These are phyloP conservation scores for Smutsia gigantea DNA, from an alignment of 2,797 vertebrate species.

Conservation along the genomic window DNA sequence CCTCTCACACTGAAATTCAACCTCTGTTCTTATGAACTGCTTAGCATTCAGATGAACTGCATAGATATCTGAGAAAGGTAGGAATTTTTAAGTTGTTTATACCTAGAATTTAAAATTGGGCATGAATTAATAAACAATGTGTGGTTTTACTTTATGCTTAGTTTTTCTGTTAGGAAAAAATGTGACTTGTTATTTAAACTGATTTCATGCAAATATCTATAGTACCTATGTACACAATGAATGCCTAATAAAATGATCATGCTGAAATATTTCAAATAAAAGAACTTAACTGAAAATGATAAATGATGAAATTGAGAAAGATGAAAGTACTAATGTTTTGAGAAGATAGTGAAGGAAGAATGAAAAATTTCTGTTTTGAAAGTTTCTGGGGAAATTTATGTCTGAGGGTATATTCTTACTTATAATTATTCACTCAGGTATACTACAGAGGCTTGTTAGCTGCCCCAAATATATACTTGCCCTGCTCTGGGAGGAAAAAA, in stretches of 20 bases:
- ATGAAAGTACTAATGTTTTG: not conserved
- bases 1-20: not conserved
- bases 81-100: conserved; percentile 23
- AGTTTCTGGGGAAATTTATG: not conserved
- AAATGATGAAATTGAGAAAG: not conserved
- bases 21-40: not conserved
- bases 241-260: not conserved
- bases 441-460: not conserved
- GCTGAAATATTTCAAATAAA: conserved; percentile 34
- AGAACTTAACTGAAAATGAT: not conserved
- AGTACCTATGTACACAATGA: not conserved
- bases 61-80: conserved; percentile 37
- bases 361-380: not conserved
- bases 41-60: not conserved
- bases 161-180: conserved; percentile 30
- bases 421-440: not conserved
- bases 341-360: not conserved
- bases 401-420: not conserved
- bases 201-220: not conserved
- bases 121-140: not conserved
- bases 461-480: not conserved
- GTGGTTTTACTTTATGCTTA: not conserved
- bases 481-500: not conserved
- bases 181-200: conserved; percentile 15
- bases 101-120: not conserved